Conservation (phyloP, 2,797 vertebrate genomes). For the Pangasius djambal region DNA sequence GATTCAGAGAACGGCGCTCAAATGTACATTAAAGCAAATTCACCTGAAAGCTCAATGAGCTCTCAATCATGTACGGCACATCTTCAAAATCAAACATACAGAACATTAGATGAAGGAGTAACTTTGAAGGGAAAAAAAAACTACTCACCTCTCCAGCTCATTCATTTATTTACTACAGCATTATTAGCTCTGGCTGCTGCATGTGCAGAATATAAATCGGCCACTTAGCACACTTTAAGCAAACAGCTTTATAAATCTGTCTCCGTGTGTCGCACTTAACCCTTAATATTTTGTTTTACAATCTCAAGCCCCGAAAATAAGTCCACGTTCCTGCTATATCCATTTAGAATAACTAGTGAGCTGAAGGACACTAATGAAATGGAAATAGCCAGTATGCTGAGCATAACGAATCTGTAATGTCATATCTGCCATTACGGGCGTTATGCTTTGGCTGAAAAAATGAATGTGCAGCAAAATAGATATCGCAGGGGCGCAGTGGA, state of each 20-base stretch:
- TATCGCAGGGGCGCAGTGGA: neutral
- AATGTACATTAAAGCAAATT: slow-evolving; percentile 1
- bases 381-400: slow-evolving; percentile 30
- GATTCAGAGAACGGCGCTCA: neutral
- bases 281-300: slow-evolving; percentile 46
- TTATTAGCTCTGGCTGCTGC: slow-evolving; percentile 24
- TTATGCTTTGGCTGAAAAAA: neutral
- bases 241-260: slow-evolving; percentile 44
- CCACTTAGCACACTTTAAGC: slow-evolving; percentile 41
- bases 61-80: neutral
- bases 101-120: neutral
- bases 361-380: slow-evolving; percentile 54
- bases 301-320: neutral
- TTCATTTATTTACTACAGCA: slow-evolving; percentile 21
- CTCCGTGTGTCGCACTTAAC: slow-evolving; percentile 36
- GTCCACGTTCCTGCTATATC: slow-evolving; percentile 25
- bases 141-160: neutral
- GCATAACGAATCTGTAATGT: slow-evolving; percentile 46
- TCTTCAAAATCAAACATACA: neutral
- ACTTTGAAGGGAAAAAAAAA: neutral
- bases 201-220: slow-evolving; percentile 32
- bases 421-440: slow-evolving; percentile 38
- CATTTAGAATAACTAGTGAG: slow-evolving; percentile 49
- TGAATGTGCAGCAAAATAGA: neutral
- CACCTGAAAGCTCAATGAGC: neutral